These are phyloP conservation scores for Drosophila bunnanda DNA, from an alignment of 2,888 invertebrate genomes.

Conservation along the genomic window DNA sequence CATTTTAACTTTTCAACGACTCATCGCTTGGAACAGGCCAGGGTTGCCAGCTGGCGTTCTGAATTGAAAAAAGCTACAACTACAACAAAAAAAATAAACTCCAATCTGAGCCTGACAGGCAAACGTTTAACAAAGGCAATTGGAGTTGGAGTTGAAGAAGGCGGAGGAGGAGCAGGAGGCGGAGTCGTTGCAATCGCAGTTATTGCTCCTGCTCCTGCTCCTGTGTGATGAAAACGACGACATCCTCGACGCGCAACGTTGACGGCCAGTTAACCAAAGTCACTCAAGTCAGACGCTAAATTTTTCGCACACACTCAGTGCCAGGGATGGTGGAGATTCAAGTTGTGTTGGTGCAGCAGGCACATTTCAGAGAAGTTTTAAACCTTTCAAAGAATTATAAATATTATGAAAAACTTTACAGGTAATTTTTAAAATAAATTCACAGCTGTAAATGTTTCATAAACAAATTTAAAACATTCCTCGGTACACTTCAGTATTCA, in stretches of 20 bases:
- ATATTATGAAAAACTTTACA: not conserved
- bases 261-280: constrained; percentile 32
- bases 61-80: constrained; percentile 32
- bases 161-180: constrained; percentile 50
- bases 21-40: constrained; percentile 57
- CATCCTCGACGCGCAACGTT: constrained; percentile 6
- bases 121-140: constrained; percentile 70
- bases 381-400: not conserved
- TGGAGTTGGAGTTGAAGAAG: constrained; percentile 29
- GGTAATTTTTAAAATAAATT: not conserved
- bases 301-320: constrained; percentile 41
- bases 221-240: constrained; percentile 63
- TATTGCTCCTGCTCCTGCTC: constrained; percentile 30
- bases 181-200: constrained; percentile 20
- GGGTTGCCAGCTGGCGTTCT: constrained; percentile 46
- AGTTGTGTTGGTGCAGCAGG: too few relatives aligned
- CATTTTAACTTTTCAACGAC: constrained; percentile 78
- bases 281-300: constrained; percentile 48
- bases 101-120: constrained; percentile 75
- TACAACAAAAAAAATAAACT: constrained; percentile 38
- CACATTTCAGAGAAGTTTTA: not conserved
- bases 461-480: not conserved
- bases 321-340: not conserved
- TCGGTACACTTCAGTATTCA: too few relatives aligned
- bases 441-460: not conserved